Evolutionary conservation across 2,797 vertebrate genomes (phyloP).

Genomic region (Ptychadena robeensis): DNA sequence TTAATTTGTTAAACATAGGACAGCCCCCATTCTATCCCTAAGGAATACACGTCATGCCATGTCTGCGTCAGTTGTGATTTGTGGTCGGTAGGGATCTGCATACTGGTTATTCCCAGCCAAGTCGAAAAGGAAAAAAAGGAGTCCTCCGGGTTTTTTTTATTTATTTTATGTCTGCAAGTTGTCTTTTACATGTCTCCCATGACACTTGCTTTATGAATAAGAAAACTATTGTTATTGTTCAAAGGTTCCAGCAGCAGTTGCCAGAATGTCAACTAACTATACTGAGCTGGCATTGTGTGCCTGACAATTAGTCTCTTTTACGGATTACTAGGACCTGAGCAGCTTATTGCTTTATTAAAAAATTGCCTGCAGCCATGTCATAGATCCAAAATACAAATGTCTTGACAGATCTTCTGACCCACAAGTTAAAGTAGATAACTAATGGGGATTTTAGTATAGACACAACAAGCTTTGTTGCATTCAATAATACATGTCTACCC

Average conservation of each 20-base stretch:
- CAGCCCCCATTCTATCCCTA: too few species aligned
- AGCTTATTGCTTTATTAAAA: slow-evolving; percentile 1
- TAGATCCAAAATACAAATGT: background rate
- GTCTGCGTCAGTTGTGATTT: too few species aligned
- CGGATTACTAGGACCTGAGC: background rate
- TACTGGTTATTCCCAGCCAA: too few species aligned
- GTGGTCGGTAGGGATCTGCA: too few species aligned
- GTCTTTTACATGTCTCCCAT: background rate
- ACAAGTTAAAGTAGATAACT: too few species aligned
- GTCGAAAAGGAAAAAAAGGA: too few species aligned
- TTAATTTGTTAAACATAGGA: too few species aligned
- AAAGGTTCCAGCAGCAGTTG: slow-evolving; percentile 18
- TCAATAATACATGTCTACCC: too few species aligned
- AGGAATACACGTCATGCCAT: too few species aligned
- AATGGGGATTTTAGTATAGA: too few species aligned
- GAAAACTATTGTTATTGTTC: background rate
- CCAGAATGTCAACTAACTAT: background rate
- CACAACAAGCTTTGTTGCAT: too few species aligned
- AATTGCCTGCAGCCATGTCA: background rate
- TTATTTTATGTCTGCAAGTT: background rate
- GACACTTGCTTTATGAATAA: background rate
- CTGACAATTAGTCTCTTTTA: slow-evolving; percentile 22
- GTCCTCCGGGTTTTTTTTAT: too few species aligned
- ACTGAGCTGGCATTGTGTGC: background rate
- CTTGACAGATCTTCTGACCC: background rate